Base-by-base conservation (phyloP, 2,113 vertebrate genomes). In the Panthera tigris region DNA sequence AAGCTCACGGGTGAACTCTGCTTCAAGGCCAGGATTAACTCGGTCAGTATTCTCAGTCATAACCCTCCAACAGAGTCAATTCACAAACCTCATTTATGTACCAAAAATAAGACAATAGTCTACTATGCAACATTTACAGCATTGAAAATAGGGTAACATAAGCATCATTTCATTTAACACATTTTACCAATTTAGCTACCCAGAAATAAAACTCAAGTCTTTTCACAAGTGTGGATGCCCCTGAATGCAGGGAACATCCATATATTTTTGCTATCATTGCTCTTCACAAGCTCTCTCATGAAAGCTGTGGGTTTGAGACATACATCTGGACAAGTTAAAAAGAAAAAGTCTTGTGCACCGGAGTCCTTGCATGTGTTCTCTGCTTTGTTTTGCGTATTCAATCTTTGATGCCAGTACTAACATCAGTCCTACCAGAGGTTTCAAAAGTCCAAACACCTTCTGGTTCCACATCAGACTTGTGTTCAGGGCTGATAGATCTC, bases 351-450 rank as follows among this genome's bases (percentile, higher is more conserved):
- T 95, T 97, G 95, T 98, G 99, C 98, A 98, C 98, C 98, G 98
- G 99, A 98, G 99, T 99, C 98, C 99, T 98, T 97, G 98, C 99
- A 99, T 98, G 98, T 99, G 98, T 98, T 99, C 98, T 98, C 98
- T 98, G 98, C 98, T 98, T 99, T 98, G 98, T 98, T 98, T 99
- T 99, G 98, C 99, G 98, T 98, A 98, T 99, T 99, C 99, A 99
- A 98, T 98, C 99, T 99, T 99, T 99, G 99, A 99, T 99, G 99
- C 99, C 98, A 98, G 98, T 99, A 99, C 98, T 99, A 98, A 98
- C 98, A 99, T 98, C 99, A 99, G 99, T 99, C 99, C 99, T 99
- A 99, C 99, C 99, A 99, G 99, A 98, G 99, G 98, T 98, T 99
- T 99, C 98, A 97, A 96, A 99, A 98, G 98, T 98, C 99, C 99